Evolutionary conservation across 2,113 vertebrate genomes (phyloP).

Genomic region (Thinocorus orbignyianus): DNA sequence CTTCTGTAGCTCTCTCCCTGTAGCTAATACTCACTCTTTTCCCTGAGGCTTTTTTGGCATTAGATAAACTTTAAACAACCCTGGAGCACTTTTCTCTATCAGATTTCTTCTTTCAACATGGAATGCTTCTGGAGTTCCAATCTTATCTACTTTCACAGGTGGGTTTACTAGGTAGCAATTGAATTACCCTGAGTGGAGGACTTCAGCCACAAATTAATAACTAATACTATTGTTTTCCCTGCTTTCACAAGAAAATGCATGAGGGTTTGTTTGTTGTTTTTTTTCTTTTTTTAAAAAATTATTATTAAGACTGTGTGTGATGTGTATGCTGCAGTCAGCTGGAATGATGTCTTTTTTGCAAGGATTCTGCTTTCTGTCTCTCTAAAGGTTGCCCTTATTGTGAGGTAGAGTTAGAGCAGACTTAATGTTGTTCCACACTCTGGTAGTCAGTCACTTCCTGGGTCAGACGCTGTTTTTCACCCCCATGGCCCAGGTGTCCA

Average conservation of each 20-base stretch:
- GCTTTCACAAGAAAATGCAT: neutral
- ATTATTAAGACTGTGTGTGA: neutral
- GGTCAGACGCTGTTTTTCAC: neutral
- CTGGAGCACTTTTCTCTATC: conserved; percentile 28
- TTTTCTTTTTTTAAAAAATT: too few species aligned
- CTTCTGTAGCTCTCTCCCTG: neutral
- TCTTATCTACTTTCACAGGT: conserved; percentile 37
- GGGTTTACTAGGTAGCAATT: neutral
- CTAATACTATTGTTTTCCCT: neutral
- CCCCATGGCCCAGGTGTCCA: neutral
- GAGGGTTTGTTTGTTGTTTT: neutral
- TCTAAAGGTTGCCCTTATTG: neutral
- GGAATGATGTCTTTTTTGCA: neutral
- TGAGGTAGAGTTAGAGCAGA: neutral
- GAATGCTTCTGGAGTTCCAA: conserved; percentile 54
- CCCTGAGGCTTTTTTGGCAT: conserved; percentile 9
- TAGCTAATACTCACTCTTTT: neutral
- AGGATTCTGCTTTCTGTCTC: neutral
- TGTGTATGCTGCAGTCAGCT: neutral
- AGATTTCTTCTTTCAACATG: conserved; percentile 45
- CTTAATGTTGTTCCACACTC: neutral
- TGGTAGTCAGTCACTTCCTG: neutral
- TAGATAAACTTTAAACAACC: conserved; percentile 56
- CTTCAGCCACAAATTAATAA: neutral
- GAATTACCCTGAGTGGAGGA: neutral